A percentile compares a stretch with the other conserved stretches of the same genome.
These are phyloP conservation scores for Bombus waltoni DNA, from an alignment of 1,140 invertebrate genomes.

Conservation along the genomic window DNA sequence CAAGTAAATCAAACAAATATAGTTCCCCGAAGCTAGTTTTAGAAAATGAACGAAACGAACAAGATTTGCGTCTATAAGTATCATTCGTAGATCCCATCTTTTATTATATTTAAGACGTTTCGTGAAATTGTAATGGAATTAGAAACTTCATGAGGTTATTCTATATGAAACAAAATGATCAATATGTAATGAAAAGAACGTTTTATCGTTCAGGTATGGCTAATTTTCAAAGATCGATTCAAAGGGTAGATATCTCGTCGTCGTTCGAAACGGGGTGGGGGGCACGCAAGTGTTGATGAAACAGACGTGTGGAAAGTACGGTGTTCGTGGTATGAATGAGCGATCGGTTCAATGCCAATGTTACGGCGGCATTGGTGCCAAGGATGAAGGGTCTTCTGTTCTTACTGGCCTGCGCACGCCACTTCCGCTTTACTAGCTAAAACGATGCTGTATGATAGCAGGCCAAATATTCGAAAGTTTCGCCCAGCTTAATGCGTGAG, in stretches of 20 bases:
- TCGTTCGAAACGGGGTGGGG: not conserved
- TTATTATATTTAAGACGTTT: not conserved
- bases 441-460: slow-evolving; percentile 28
- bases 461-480: slow-evolving; percentile 51
- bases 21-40: not conserved
- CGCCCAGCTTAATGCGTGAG: slow-evolving; percentile 28
- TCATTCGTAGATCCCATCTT: not conserved
- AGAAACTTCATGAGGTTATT: not conserved
- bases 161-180: too few species aligned
- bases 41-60: not conserved
- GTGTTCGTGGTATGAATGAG: slow-evolving; percentile 75
- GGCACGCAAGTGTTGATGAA: slow-evolving; percentile 43
- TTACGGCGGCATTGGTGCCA: slow-evolving; percentile 51
- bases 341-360: slow-evolving; percentile 70
- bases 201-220: not conserved
- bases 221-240: not conserved
- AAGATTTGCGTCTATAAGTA: not conserved
- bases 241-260: not conserved
- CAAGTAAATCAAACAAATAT: not conserved
- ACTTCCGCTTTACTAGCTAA: slow-evolving; percentile 32
- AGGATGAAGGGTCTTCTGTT: slow-evolving; percentile 56
- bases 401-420: slow-evolving; percentile 16
- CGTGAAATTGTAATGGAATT: not conserved
- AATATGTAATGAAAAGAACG: not conserved
- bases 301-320: slow-evolving; percentile 74